These are phyloP conservation scores for Ostrea denselamellosa DNA, from an alignment of 1,140 invertebrate species.

Conservation along the genomic window DNA sequence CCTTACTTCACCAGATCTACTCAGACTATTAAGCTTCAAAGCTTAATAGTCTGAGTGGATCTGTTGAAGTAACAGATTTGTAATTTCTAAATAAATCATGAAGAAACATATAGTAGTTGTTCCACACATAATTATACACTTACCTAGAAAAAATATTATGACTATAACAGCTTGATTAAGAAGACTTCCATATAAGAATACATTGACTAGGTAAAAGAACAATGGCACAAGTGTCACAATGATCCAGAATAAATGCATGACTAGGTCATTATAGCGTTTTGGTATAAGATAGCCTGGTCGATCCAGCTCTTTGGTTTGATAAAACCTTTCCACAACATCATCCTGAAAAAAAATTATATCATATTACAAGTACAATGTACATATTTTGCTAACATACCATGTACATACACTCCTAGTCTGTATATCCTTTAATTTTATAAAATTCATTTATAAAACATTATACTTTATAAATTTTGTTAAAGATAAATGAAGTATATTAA, in stretches of 20 bases:
- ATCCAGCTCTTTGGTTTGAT: constrained; percentile 70
- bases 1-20: no score
- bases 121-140: constrained; percentile 41
- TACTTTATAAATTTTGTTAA: no score
- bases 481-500: no score
- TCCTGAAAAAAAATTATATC: constrained; percentile 70
- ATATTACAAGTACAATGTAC: neutral
- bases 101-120: no score
- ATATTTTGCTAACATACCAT: no score
- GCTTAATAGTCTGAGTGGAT: no score
- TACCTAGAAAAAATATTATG: constrained; percentile 59
- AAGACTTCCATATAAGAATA: constrained; percentile 64
- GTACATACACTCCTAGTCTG: no score
- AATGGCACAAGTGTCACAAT: constrained; percentile 72
- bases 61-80: no score
- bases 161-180: constrained; percentile 59
- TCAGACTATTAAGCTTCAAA: no score
- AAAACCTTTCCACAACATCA: constrained; percentile 73
- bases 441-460: no score
- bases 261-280: constrained; percentile 66
- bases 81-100: no score
- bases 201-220: constrained; percentile 65
- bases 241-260: constrained; percentile 73
- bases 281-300: constrained; percentile 58
- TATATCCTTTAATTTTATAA: no score